Conservation (phyloP, 1,140 invertebrate species). For the Ericerus pela region DNA sequence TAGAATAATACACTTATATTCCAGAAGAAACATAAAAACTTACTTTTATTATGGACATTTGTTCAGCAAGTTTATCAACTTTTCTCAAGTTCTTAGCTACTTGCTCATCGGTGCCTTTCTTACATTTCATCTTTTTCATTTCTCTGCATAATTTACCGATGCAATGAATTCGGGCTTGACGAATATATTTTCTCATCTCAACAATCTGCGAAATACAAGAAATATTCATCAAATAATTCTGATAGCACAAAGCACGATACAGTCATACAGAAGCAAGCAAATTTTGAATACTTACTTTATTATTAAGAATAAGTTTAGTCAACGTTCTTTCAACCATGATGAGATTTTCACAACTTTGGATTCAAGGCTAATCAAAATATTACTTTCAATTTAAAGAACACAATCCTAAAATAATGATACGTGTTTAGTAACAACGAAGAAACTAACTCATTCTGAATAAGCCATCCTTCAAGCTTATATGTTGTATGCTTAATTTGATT, state of each 20-base stretch:
- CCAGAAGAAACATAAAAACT: background rate
- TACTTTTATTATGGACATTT: conserved; percentile 16
- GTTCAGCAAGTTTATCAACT: conserved; percentile 14
- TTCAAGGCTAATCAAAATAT: too few relatives aligned
- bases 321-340: too few relatives aligned
- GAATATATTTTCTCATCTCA: conserved; percentile 14
- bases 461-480: too few relatives aligned
- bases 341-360: too few relatives aligned
- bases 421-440: too few relatives aligned
- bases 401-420: too few relatives aligned
- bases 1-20: too few relatives aligned
- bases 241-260: too few relatives aligned
- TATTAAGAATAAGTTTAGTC: background rate
- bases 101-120: conserved; percentile 16
- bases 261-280: background rate
- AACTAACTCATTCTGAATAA: too few relatives aligned
- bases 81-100: conserved; percentile 14
- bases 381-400: too few relatives aligned
- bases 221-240: background rate
- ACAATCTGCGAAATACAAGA: conserved; percentile 13
- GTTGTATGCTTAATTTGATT: too few relatives aligned
- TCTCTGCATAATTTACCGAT: conserved; percentile 11
- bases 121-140: conserved; percentile 8
- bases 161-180: conserved; percentile 10
- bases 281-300: background rate